Evolutionary conservation across 1,140 invertebrate genomes (phyloP).

Genomic region (Venturia canescens): DNA sequence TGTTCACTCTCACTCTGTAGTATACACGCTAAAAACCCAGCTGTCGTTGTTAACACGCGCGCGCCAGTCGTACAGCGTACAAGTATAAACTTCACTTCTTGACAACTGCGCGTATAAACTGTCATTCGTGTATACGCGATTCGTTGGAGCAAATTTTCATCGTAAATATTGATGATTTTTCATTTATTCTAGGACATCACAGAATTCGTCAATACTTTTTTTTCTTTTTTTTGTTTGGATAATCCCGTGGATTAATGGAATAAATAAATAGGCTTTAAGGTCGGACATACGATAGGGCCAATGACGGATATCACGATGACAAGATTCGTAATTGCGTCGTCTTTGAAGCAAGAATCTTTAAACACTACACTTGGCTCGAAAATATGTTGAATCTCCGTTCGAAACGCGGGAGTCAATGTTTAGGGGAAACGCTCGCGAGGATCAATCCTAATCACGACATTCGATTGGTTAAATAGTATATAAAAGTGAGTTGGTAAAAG

Average conservation of each 20-base stretch:
- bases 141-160: too few species aligned
- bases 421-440: neutral
- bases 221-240: too few species aligned
- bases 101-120: neutral
- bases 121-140: slow-evolving; percentile 10
- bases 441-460: neutral
- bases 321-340: too few species aligned
- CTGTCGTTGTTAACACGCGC: slow-evolving; percentile 19
- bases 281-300: neutral
- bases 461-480: slow-evolving; percentile 7
- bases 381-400: neutral
- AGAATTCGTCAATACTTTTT: too few species aligned
- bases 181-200: neutral
- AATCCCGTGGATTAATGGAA: too few species aligned
- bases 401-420: neutral
- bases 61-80: neutral
- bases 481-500: slow-evolving; percentile 29
- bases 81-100: slow-evolving; percentile 30
- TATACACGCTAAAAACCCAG: slow-evolving; percentile 21
- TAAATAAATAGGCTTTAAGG: too few species aligned
- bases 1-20: slow-evolving; percentile 43
- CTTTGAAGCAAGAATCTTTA: too few species aligned
- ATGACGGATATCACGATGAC: neutral
- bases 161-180: neutral
- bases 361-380: neutral